Evolutionary conservation across 92 coral and sea anemone species (phyloP).

Genomic region (Epizoanthus stellaris): DNA sequence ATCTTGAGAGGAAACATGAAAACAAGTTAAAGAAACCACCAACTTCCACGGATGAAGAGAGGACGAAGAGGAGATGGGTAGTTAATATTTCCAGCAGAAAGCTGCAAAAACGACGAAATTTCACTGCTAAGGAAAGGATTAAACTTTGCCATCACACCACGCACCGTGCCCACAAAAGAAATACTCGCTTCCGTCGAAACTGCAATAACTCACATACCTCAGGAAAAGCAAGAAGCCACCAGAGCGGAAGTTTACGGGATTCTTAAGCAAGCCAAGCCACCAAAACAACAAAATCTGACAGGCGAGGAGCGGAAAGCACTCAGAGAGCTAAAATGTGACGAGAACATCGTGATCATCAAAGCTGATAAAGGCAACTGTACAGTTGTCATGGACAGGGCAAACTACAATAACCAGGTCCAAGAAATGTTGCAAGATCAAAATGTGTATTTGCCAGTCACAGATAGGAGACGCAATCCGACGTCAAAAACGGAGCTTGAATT

Average conservation of each 20-base stretch:
- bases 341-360: constrained; percentile 17
- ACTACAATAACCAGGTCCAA: neutral
- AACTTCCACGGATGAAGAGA: constrained; percentile 2
- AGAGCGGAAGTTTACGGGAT: neutral
- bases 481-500: constrained; percentile 1
- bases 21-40: neutral
- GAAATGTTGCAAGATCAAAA: constrained; percentile 24
- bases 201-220: neutral
- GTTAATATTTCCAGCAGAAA: neutral
- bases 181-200: constrained; percentile 10
- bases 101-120: neutral
- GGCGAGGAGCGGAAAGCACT: constrained; percentile 24
- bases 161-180: constrained; percentile 29
- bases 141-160: constrained; percentile 18
- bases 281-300: constrained; percentile 3
- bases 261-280: constrained; percentile 21
- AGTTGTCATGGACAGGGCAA: constrained; percentile 29
- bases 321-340: neutral
- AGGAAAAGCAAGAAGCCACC: neutral
- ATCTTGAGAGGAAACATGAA: neutral
- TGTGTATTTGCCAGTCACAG: constrained; percentile 15
- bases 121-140: constrained; percentile 11
- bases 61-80: neutral
- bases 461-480: constrained; percentile 37
- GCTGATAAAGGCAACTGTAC: constrained; percentile 48